Evolutionary conservation across 2,113 vertebrate genomes (phyloP), one percentile per base, ranked within the genome.

Genomic region (Xiphorhynchus elegans): DNA sequence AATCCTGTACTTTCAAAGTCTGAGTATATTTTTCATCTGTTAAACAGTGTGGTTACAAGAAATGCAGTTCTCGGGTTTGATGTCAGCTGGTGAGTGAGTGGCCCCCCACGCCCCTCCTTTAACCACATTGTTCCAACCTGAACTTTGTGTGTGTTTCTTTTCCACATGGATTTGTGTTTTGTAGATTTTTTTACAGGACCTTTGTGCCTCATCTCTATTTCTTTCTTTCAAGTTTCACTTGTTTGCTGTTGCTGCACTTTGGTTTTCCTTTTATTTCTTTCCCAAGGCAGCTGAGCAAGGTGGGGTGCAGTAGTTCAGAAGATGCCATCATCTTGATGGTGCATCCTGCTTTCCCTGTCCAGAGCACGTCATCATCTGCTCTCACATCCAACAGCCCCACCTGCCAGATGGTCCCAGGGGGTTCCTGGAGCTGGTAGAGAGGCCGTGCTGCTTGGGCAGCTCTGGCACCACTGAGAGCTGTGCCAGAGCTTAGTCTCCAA

Each of bases 81-180:
- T 68, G 80, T 72, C 80, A 67, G 4, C 58, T 76, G 58, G 13
- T 37, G 28, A 50, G 53, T 40, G 44, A 50, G 53, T 40, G 44
- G 10, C 28, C 6, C 19, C 28, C 6, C 12, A 15, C 17, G 4
- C 17, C 3, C 0, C 2, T 1, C 4, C 4, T 14, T 19, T 23
- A 50, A 46, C 52, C 56, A 7, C 5, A 0, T 66, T 75, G 15
- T 40, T 85, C n/a, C 58, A 42, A 24, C 16, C 52, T 69, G 56
- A 87, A 31, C 64, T 77, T 69, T n/a, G 29, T 23, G 5, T 35
- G 1, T 39, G 0, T 44, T 4, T 52, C 39, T 90, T 56, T 75
- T 59, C 55, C 15, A 11, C 18, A 3, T 29, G 37, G 28, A 39
- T 67, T 74, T 47, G 8, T 40, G 21, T 66, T 75, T 64, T 31